A percentile compares a stretch with the other conserved stretches of the same genome.
Conservation (phyloP, 2,888 invertebrate genomes). For the Desoria tigrina region DNA sequence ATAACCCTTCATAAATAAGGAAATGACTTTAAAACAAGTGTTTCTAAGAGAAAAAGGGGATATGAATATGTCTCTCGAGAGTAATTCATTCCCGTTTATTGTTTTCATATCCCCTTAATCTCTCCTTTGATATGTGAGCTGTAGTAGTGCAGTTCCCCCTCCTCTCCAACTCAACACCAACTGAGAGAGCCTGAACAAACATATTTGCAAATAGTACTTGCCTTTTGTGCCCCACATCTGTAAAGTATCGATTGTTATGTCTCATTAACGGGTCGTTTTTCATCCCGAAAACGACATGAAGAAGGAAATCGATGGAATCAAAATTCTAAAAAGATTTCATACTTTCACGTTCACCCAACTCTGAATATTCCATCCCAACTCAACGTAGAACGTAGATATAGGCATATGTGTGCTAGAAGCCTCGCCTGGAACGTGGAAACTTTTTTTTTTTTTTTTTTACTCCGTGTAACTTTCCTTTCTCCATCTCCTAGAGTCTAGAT, state of each 20-base stretch:
- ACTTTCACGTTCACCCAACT: too few relatives aligned
- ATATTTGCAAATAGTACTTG: not conserved
- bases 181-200: too few relatives aligned
- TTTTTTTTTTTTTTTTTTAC: too few relatives aligned
- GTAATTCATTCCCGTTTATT: constrained; percentile 9
- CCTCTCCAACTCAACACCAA: too few relatives aligned
- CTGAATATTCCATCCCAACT: too few relatives aligned
- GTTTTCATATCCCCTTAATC: constrained; percentile 9
- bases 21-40: not conserved
- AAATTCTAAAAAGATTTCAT: too few relatives aligned
- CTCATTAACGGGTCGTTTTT: constrained; percentile 34
- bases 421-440: too few relatives aligned
- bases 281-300: constrained; percentile 22
- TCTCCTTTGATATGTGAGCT: not conserved
- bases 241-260: constrained; percentile 29
- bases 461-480: too few relatives aligned
- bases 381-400: too few relatives aligned
- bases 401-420: too few relatives aligned
- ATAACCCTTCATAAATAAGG: constrained; percentile 11
- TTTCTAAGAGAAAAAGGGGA: constrained; percentile 3
- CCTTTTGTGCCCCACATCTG: constrained; percentile 17
- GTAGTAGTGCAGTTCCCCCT: too few relatives aligned
- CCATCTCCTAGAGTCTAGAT: too few relatives aligned
- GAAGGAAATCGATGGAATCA: not conserved
- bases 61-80: constrained; percentile 2